Percentiles rank a stretch among this genome's conserved stretches.
Conservation (phyloP, 2,113 vertebrate species). For the Arizona elegans region DNA sequence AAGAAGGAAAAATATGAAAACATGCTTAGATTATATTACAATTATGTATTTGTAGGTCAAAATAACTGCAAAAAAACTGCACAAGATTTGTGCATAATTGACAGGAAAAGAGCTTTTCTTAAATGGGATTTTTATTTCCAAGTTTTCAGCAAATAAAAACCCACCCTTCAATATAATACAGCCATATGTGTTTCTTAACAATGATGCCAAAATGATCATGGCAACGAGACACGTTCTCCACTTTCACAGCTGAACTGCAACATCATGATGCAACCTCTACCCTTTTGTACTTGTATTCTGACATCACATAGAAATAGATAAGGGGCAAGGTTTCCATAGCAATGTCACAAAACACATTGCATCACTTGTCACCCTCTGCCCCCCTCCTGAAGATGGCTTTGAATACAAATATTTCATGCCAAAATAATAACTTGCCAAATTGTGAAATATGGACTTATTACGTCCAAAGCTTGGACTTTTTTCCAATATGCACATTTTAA, state of each 20-base stretch:
- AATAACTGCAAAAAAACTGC: neutral
- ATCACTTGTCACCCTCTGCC: neutral
- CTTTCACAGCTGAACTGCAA: neutral
- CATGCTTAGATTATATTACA: neutral
- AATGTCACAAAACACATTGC: neutral
- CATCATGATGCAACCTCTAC: neutral
- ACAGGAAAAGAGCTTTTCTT: neutral
- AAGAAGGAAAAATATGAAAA: neutral
- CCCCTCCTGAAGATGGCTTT: neutral
- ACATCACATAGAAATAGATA: neutral
- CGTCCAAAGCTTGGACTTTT: neutral
- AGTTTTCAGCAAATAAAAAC: neutral
- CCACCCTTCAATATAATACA: neutral
- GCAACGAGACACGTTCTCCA: neutral
- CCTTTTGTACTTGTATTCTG: neutral
- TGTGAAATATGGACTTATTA: neutral
- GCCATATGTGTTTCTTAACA: neutral
- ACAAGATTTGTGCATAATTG: neutral
- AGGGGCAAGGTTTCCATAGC: neutral
- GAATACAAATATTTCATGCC: neutral
- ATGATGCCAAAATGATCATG: neutral
- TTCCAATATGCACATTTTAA: neutral
- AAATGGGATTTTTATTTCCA: neutral
- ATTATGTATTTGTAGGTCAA: neutral
- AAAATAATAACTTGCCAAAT: neutral